Evolutionary conservation across 2,888 invertebrate species (phyloP), one percentile per base, ranked within the genome.

Genomic region (Drosophila austrosaltans): DNA sequence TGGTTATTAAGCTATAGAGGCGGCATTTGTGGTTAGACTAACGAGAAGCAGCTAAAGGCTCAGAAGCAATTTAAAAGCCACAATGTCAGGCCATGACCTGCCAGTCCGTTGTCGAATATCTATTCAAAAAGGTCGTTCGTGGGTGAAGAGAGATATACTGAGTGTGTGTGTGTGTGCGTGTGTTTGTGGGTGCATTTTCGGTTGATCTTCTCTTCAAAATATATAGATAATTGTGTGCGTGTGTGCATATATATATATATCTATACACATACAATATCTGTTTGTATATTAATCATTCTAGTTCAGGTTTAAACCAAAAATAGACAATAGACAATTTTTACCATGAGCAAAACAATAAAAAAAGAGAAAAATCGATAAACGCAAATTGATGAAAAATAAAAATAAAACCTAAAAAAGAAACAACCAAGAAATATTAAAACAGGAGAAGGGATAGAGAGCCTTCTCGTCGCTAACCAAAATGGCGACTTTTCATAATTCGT

Each of bases 51-150:
- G 72, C 72, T 63, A 56, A 69, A 82, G 73, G 48, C 48, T 25
- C 25, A 75, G 71, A 82, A 79, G 75, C 80, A 77, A 79, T 81
- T 82, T 79, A 63, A 82, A 67, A 82, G 75, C 80, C 80, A 63
- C 82, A 80, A 79, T 67, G 79, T 77, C 77, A 73, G 69, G 72
- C 75, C 77, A 73, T 67, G 72, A 69, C 39, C 58, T 63, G 57
- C 53, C 58, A 68, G 8, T 48, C 48, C 10, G 48, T 22, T 7
- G 10, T 22, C 44, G 44, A 44, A 6, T 20, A 22, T 48, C 44
- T 8, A 22, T 48, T 22, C 16, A 30, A 6, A 30, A 30, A 30
- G 30, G 30, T 30, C 6, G 3, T 30, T 30, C 30, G 30, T 30
- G 30, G 30, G 30, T 30, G 30, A 30, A 30, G 8, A 36, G 36